phyloP scores from a whole-genome alignment of 2,797 vertebrate species.

The Enteromius trimaculatus region DNA sequence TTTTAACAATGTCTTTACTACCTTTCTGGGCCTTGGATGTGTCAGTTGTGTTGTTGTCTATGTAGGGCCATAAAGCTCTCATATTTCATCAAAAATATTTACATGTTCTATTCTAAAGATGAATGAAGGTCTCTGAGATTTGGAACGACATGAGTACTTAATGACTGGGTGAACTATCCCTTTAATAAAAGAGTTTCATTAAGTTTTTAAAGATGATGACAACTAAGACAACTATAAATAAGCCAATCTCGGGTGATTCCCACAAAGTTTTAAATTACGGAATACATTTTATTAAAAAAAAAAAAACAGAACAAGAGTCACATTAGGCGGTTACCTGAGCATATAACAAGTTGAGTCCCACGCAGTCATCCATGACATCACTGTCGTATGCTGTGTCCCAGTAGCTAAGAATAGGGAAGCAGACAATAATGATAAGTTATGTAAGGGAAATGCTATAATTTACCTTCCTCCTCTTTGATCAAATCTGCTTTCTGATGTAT shows the following conservation, averaged over 20 bases:
- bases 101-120: background rate
- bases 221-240: background rate
- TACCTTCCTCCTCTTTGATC: background rate
- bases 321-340: conserved; percentile 82
- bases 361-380: conserved; percentile 94
- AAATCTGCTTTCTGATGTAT: background rate
- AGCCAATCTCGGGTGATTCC: background rate
- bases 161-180: too few species aligned
- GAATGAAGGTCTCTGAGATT: background rate
- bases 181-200: background rate
- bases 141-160: background rate
- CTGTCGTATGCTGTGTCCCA: conserved; percentile 95
- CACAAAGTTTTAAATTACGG: background rate
- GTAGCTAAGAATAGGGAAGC: conserved; percentile 79
- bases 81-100: too few species aligned
- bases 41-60: too few species aligned
- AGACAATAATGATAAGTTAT: background rate
- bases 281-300: background rate
- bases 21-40: too few species aligned
- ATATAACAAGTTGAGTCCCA: conserved; percentile 93
- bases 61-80: too few species aligned
- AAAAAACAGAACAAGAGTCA: background rate
- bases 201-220: background rate
- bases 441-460: background rate
- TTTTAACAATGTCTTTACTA: too few species aligned